A percentile compares a stretch with the other conserved stretches of the same genome.
These are phyloP conservation scores for Neotoxoptera formosana DNA, from an alignment of 1,140 invertebrate species.

Conservation along the genomic window DNA sequence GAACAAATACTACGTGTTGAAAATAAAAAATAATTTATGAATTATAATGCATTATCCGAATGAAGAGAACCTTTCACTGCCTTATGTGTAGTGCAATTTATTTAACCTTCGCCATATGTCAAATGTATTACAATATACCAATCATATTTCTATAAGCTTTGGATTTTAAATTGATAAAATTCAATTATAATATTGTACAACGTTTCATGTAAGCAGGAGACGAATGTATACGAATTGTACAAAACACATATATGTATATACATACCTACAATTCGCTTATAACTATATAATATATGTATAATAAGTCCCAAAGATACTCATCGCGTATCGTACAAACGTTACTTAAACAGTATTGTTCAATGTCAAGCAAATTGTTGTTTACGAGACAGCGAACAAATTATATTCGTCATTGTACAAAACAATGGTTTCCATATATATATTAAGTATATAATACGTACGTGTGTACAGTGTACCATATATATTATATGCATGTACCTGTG, in stretches of 20 bases:
- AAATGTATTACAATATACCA: background rate
- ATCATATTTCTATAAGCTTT: background rate
- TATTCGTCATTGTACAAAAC: conserved; percentile 40
- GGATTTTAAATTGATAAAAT: background rate
- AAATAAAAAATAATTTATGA: conserved; percentile 10
- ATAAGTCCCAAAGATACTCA: background rate
- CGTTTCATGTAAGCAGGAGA: background rate
- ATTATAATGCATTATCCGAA: background rate
- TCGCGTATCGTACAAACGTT: background rate
- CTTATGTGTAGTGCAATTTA: background rate
- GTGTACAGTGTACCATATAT: background rate
- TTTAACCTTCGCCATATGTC: background rate
- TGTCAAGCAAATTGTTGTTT: conserved; percentile 21
- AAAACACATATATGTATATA: background rate
- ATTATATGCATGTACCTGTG: background rate
- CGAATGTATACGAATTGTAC: background rate
- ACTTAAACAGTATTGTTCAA: background rate
- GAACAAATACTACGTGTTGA: background rate
- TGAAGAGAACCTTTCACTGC: background rate
- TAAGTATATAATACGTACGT: background rate
- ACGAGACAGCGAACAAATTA: conserved; percentile 15
- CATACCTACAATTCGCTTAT: background rate
- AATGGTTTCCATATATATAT: conserved; percentile 17
- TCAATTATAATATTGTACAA: background rate
- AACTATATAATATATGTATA: background rate